These are phyloP conservation scores for Clarias magur DNA, from an alignment of 2,113 vertebrate species.

Conservation along the genomic window DNA sequence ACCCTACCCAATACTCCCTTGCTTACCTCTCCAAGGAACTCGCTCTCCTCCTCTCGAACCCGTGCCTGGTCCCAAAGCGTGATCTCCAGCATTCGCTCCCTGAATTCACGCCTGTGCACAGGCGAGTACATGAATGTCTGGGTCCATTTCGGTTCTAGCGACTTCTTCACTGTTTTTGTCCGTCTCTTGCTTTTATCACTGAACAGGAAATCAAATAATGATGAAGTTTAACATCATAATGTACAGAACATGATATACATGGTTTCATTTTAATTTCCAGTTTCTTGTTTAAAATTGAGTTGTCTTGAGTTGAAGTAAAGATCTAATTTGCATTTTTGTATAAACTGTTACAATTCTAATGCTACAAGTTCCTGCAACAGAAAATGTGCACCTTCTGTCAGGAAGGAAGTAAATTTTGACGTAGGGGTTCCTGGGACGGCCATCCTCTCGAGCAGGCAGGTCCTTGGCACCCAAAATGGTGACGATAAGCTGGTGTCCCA, in stretches of 20 bases:
- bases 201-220: conserved; percentile 34
- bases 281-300: neutral
- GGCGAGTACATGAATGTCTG: conserved; percentile 98
- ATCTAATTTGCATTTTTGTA: neutral
- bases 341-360: neutral
- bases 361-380: neutral
- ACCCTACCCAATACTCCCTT: no score
- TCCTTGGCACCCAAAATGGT: conserved; percentile 97
- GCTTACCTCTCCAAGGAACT: conserved; percentile 95
- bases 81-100: conserved; percentile 90
- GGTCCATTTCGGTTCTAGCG: conserved; percentile 94
- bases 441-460: conserved; percentile 89
- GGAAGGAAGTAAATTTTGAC: conserved; percentile 98
- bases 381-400: conserved; percentile 85
- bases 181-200: conserved; percentile 96
- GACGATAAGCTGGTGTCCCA: conserved; percentile 95
- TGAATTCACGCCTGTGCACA: conserved; percentile 90
- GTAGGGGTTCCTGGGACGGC: conserved; percentile 93
- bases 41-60: conserved; percentile 93
- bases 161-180: conserved; percentile 98
- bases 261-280: neutral
- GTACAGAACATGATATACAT: neutral
- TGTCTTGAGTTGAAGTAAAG: neutral
- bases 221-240: neutral
- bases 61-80: conserved; percentile 96